These are phyloP conservation scores for Spatulosminthurus flaviceps DNA, from an alignment of 2,888 invertebrate species.

Conservation along the genomic window DNA sequence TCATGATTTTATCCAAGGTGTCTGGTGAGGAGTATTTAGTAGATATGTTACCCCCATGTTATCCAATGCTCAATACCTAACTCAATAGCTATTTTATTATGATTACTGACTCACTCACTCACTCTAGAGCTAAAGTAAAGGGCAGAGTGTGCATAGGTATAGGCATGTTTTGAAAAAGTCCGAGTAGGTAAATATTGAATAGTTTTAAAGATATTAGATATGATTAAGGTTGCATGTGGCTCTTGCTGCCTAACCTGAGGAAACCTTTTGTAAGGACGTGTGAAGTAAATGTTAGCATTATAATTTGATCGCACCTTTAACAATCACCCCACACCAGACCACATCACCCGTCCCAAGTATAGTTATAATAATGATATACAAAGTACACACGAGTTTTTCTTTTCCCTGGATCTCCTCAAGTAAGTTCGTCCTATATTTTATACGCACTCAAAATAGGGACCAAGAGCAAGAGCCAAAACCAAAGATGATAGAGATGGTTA, in stretches of 20 bases:
- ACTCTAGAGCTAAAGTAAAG: no score
- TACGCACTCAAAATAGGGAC: background rate
- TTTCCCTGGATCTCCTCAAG: background rate
- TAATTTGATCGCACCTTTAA: constrained; percentile 47
- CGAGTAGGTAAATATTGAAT: constrained; percentile 40
- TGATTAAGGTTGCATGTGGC: constrained; percentile 44
- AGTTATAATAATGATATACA: constrained; percentile 14
- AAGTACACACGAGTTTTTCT: constrained; percentile 3
- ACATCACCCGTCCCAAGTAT: background rate
- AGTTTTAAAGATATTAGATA: constrained; percentile 42
- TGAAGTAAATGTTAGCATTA: constrained; percentile 40
- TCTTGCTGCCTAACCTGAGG: background rate
- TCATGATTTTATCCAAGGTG: constrained; percentile 18
- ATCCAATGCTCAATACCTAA: constrained; percentile 12
- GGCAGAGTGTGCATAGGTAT: no score
- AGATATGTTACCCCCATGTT: background rate
- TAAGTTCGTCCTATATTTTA: background rate
- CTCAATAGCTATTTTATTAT: constrained; percentile 33
- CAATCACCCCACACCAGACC: constrained; percentile 15
- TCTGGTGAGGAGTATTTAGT: background rate
- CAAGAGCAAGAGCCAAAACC: background rate
- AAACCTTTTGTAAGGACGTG: constrained; percentile 41
- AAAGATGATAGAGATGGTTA: constrained; percentile 33
- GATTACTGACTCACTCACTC: background rate
- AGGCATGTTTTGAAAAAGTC: background rate